Evolutionary conservation across 2,113 vertebrate species (phyloP).

Genomic region (Polypterus senegalus): DNA sequence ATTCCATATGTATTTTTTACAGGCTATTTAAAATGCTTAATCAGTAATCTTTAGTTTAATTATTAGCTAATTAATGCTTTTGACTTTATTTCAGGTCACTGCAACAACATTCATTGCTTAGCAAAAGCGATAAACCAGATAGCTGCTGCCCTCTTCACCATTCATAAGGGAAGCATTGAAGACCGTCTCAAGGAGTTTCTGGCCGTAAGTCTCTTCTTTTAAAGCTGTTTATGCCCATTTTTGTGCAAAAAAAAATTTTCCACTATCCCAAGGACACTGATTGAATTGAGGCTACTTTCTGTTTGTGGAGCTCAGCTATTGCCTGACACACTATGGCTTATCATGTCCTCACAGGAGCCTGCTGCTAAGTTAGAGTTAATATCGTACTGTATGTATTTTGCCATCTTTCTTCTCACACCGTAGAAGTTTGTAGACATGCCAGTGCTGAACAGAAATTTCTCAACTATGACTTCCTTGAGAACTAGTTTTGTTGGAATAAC

Average conservation of each 20-base stretch:
- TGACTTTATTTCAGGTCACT: conserved; percentile 66
- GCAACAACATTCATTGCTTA: conserved; percentile 98
- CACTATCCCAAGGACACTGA: too few species aligned
- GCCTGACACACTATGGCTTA: neutral
- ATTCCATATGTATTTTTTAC: too few species aligned
- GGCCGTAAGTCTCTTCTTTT: conserved; percentile 61
- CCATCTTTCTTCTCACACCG: too few species aligned
- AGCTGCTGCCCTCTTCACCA: conserved; percentile 93
- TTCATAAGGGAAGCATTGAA: conserved; percentile 98
- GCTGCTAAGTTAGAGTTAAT: neutral
- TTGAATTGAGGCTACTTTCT: neutral
- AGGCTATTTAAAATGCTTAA: neutral
- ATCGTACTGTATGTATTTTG: too few species aligned
- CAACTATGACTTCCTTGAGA: too few species aligned
- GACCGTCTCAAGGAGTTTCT: conserved; percentile 96
- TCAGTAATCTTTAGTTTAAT: neutral
- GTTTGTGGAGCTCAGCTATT: neutral
- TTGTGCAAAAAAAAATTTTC: too few species aligned
- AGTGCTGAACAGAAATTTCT: too few species aligned
- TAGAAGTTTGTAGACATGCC: too few species aligned
- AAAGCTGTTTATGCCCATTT: too few species aligned
- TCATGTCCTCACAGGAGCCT: neutral
- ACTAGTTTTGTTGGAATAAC: too few species aligned
- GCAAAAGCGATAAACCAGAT: conserved; percentile 98
- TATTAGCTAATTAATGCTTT: neutral